A percentile compares a stretch with the other conserved stretches of the same genome.
Evolutionary conservation across 2,888 invertebrate species (phyloP).

Genomic region (Cephus pulcher): DNA sequence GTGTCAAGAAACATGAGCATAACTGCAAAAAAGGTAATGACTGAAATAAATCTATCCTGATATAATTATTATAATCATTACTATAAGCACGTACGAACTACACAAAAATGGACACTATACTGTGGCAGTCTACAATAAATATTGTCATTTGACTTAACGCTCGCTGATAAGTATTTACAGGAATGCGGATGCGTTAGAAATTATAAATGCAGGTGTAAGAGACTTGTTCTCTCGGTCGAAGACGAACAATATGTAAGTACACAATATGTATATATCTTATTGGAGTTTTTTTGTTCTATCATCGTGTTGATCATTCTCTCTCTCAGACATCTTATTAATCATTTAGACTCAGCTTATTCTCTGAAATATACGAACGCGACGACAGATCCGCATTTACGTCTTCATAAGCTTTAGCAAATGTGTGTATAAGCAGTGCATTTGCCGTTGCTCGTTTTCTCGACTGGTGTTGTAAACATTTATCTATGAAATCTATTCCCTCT

Average conservation of each 20-base stretch:
- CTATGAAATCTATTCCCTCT: conserved; percentile 86
- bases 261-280: not conserved
- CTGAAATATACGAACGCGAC: not conserved
- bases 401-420: conserved; percentile 72
- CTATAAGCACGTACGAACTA: not conserved
- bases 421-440: conserved; percentile 77
- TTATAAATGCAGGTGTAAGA: not conserved
- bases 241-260: not conserved
- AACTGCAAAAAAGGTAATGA: not conserved
- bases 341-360: not conserved
- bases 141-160: not conserved
- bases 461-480: conserved; percentile 84
- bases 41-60: not conserved
- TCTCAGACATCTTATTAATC: not conserved
- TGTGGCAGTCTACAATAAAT: not conserved
- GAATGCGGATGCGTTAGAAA: not conserved
- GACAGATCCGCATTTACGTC: conserved; percentile 54
- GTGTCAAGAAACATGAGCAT: not conserved
- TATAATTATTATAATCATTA: not conserved
- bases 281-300: not conserved
- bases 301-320: not conserved
- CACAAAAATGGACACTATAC: not conserved
- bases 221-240: not conserved
- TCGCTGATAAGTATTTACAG: not conserved
- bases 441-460: conserved; percentile 80